Evolutionary conservation across 2,113 vertebrate species (phyloP).

Genomic region (Crocuta crocuta): DNA sequence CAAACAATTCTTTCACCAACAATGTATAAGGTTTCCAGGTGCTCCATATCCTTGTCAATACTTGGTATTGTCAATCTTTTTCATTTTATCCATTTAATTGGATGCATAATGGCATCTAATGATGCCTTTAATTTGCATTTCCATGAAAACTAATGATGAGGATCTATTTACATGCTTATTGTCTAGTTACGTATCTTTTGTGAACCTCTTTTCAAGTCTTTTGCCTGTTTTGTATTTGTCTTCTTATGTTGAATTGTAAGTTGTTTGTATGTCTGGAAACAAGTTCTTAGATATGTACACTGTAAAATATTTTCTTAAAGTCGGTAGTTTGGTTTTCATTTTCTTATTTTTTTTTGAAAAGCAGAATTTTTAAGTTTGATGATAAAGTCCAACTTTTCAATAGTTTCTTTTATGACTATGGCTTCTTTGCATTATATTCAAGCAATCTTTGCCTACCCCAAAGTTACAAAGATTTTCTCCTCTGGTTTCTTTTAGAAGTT

Average conservation of each 20-base stretch:
- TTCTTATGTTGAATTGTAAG: conserved; percentile 37
- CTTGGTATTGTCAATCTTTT: background rate
- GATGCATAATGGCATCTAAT: background rate
- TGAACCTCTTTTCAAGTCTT: background rate
- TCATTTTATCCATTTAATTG: background rate
- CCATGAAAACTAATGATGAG: background rate
- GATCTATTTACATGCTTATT: background rate
- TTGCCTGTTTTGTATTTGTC: background rate
- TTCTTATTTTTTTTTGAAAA: background rate
- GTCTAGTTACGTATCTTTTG: background rate
- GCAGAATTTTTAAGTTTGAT: background rate
- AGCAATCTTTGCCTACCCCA: background rate
- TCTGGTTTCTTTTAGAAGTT: conserved; percentile 13
- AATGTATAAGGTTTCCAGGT: background rate
- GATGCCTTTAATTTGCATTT: background rate
- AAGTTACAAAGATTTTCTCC: background rate
- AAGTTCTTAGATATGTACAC: background rate
- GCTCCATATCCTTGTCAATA: background rate
- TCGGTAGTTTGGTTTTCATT: background rate
- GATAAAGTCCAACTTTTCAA: background rate
- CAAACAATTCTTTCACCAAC: background rate
- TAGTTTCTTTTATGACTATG: background rate
- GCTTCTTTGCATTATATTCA: background rate
- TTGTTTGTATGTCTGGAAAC: background rate
- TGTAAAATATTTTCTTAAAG: background rate